Base-by-base conservation (phyloP, 2,797 vertebrate species). In the Peromyscus attwateri region DNA sequence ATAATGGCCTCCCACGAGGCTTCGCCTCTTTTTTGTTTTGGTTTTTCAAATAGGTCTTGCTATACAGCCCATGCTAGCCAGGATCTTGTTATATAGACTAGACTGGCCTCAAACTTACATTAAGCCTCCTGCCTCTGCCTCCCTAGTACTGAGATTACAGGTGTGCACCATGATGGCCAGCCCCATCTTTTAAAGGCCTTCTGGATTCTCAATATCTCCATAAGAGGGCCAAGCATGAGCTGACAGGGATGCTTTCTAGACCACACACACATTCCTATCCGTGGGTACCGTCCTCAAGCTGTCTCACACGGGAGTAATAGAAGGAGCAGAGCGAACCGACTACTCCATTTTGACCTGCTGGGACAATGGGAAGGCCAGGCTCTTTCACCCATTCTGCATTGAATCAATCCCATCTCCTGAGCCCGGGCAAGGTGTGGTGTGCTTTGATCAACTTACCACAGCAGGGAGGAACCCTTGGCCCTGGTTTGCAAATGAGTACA, bases 241-340 rank as follows among this genome's bases (percentile, higher is more conserved):
- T 62, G 43, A 17, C 12, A 21, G 34, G 16, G 16, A 17, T 16
- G 23, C 43, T 66, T 89, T 66, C 79, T 29, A n/a, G 43, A n/a
- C 29, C 12, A 23, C 0, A 11, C 37, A 79, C 3, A 46, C 57
- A 57, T 34, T 49, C 13, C 46, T 70, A 0, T 19, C 31, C 23
- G 29, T 5, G 13, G n/a, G 2, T 8, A 0, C 27, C 40, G 0
- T 37, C 37, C 34, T 71, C 25, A 55, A 13, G 25, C 46, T 71
- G 1, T 82, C 25, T 19, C 52, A 68, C 17, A 2, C 0, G 0
- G 0, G 7, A 87, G 23, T 1, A 19, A 68, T 1, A 1, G 3
- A 77, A n/a, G 73, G 29, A 16, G 0, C 0, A 0, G 46, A 34
- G 55, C 7, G 21, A 2, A 85, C 43, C 6, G 3, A 6, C 70